Base-by-base conservation (phyloP, 2,113 vertebrate genomes). In the Saguinus midas region DNA sequence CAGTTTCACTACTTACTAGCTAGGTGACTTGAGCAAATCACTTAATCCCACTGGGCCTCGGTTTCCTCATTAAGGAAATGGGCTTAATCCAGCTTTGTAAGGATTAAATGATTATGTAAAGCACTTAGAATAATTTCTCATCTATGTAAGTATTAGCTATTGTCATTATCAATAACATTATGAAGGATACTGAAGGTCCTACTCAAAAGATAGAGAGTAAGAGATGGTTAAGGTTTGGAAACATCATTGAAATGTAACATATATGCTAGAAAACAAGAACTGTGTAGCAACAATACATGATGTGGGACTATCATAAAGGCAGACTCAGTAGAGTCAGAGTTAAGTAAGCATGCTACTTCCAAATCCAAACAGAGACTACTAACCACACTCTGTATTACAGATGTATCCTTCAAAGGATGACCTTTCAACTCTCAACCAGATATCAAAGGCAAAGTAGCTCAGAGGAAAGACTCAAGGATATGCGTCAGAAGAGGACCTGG, bases 371-470 rank as follows among this genome's bases (percentile, higher is more conserved):
- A 35, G 17, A 73, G 27, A n/a, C 55, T 13, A 35, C 12, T 57
- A 16, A 12, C 37, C 50, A 17, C 1, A 1, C 4, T 35, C 1
- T 18, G 40, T 90, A 64, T 0, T 17, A 50, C 8, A n/a, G 43
- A n/a, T n/a, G n/a, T 6, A n/a, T 40, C 81, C 72, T 92, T 82
- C 75, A 52, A 64, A 48, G 66, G 37, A 48, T 2, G n/a, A 90
- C 20, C 9, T 72, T 72, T 82, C 80, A 68, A 66, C 18, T 9
- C 9, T 25, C 29, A 58, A 37, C 4, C 57, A 89, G 84, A 92
- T 16, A 35, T 32, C 66, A 73, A 58, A 87, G 52, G 23, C n/a
- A 91, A 50, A 76, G 58, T 3, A 73, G 55, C 40, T 96, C 64
- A 66, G n/a, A 80, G 72, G n/a, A 91, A 50, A 93, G 35, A 40